These are phyloP conservation scores for Semotilus atromaculatus DNA, from an alignment of 2,797 vertebrate species.

Conservation along the genomic window DNA sequence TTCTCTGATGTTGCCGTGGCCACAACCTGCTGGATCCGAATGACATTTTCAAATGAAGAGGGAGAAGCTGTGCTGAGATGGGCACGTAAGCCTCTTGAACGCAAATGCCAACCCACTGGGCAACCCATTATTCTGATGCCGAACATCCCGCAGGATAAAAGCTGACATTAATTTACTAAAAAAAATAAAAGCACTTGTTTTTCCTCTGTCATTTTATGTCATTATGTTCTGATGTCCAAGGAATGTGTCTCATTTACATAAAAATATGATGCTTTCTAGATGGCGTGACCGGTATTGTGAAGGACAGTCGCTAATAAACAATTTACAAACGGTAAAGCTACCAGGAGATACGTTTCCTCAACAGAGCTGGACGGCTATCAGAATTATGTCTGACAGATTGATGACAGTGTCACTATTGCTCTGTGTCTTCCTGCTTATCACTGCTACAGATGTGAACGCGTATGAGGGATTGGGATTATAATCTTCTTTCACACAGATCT, in stretches of 20 bases:
- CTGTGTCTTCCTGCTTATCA: constrained; percentile 3
- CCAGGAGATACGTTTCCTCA: constrained; percentile 39
- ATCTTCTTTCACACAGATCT: constrained; percentile 35
- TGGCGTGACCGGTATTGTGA: not conserved
- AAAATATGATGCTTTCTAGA: not conserved
- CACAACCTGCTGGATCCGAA: constrained; percentile 50
- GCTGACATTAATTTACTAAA: constrained; percentile 33
- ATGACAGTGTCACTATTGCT: constrained; percentile 51
- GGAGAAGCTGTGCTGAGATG: constrained; percentile 20
- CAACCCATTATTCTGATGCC: constrained; percentile 36
- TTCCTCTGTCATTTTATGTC: not conserved
- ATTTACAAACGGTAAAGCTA: constrained; percentile 47
- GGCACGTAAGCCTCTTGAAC: constrained; percentile 35
- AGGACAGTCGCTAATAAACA: constrained; percentile 38
- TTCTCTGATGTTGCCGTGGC: constrained; percentile 60
- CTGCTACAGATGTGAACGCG: constrained; percentile 13
- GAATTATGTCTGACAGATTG: constrained; percentile 55
- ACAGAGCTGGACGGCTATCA: constrained; percentile 42
- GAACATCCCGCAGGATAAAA: constrained; percentile 31
- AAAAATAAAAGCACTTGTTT: not conserved
- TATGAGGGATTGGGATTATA: constrained; percentile 53
- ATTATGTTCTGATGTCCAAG: constrained; percentile 18
- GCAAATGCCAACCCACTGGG: constrained; percentile 48
- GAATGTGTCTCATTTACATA: constrained; percentile 14
- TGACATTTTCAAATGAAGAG: constrained; percentile 51